A percentile compares a stretch with the other conserved stretches of the same genome.
Conservation (phyloP, 2,888 invertebrate genomes). For the Hemithea aestivaria region DNA sequence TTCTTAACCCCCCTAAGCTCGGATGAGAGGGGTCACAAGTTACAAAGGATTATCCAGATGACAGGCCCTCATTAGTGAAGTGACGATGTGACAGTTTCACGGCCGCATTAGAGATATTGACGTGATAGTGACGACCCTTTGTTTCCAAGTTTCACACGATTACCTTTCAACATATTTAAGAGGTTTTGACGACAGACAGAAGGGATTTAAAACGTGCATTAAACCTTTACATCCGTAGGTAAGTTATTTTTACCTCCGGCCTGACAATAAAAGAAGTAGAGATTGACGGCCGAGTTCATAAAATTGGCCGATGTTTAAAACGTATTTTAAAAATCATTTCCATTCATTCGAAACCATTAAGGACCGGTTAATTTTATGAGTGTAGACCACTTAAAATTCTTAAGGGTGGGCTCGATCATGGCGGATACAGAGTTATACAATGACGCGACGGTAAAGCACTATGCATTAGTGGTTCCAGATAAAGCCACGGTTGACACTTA, state of each 20-base stretch:
- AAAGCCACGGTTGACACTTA: conserved; percentile 46
- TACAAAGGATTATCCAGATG: conserved; percentile 65
- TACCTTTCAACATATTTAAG: conserved; percentile 52
- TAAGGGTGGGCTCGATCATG: conserved; percentile 51
- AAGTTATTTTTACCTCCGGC: conserved; percentile 17
- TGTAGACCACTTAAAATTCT: conserved; percentile 54
- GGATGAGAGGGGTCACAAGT: conserved; percentile 54
- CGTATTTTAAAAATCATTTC: conserved; percentile 55
- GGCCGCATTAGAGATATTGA: conserved; percentile 42
- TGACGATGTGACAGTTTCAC: conserved; percentile 66
- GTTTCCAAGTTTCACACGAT: conserved; percentile 59
- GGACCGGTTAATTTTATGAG: conserved; percentile 59
- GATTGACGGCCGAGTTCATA: conserved; percentile 31
- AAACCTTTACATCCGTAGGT: conserved; percentile 31
- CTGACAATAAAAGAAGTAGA: conserved; percentile 29
- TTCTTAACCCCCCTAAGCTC: conserved; percentile 42
- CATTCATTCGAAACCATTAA: conserved; percentile 51
- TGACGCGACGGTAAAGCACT: conserved; percentile 38
- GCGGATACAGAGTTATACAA: conserved; percentile 62
- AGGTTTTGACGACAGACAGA: conserved; percentile 32
- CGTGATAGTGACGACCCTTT: conserved; percentile 38
- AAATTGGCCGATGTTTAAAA: conserved; percentile 40
- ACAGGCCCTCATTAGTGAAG: conserved; percentile 69
- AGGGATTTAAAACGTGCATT: conserved; percentile 22
- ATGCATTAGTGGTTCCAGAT: conserved; percentile 65